phyloP scores from a whole-genome alignment of 2,888 invertebrate species.

The Cheilosia vernalis region DNA sequence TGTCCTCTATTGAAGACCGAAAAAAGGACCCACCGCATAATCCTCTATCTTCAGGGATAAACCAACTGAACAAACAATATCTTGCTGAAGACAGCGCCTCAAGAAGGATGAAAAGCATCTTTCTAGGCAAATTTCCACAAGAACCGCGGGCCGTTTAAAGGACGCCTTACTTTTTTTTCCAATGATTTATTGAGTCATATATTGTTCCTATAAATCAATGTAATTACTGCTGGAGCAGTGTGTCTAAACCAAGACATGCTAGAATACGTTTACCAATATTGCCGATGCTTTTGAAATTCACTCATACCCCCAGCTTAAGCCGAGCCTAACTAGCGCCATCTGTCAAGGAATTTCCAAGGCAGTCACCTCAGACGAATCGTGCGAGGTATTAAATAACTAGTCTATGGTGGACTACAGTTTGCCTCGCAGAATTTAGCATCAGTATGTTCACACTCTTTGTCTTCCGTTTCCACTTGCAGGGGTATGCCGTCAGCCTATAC shows the following conservation, averaged over 20 bases:
- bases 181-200: conserved; percentile 54
- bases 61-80: neutral
- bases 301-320: neutral
- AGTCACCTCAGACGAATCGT: conserved; percentile 51
- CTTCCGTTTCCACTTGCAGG: conserved; percentile 27
- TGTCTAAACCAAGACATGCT: conserved; percentile 38
- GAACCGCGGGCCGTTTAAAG: neutral
- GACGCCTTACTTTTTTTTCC: neutral
- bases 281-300: conserved; percentile 3
- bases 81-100: neutral
- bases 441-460: neutral
- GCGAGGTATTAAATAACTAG: conserved; percentile 64
- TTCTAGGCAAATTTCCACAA: neutral
- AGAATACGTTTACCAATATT: conserved; percentile 1
- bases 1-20: neutral
- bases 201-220: conserved; percentile 61
- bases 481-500: conserved; percentile 13
- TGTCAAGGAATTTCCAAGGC: conserved; percentile 16
- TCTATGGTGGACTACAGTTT: conserved; percentile 59
- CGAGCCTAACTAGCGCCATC: conserved; percentile 16
- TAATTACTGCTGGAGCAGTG: conserved; percentile 40
- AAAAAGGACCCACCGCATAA: neutral
- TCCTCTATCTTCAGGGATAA: neutral
- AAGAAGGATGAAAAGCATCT: neutral
- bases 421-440: conserved; percentile 28